phyloP scores from a whole-genome alignment of 2,797 vertebrate species.

The Periophthalmus magnuspinnatus region DNA sequence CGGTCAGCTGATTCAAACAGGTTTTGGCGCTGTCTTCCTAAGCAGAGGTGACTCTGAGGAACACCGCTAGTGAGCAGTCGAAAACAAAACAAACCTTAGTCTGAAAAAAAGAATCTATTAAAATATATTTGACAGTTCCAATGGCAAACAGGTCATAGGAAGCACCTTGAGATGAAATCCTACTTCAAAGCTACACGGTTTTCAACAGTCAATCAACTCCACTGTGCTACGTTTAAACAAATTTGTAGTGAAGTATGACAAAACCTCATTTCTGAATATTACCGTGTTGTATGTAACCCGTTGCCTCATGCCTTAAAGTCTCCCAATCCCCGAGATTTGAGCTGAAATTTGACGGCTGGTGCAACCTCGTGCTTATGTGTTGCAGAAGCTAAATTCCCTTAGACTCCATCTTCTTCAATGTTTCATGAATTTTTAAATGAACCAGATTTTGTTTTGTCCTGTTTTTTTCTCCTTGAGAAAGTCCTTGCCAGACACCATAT shows the following conservation, averaged over 20 bases:
- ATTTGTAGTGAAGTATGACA: not conserved
- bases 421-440: conserved; percentile 18
- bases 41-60: no score
- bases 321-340: not conserved
- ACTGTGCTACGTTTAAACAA: not conserved
- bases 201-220: not conserved
- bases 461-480: conserved; percentile 24
- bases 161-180: no score
- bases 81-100: no score
- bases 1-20: no score
- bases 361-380: not conserved
- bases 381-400: conserved; percentile 1
- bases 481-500: conserved; percentile 27
- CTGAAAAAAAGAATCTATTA: no score
- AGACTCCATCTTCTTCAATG: not conserved
- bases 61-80: no score
- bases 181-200: no score
- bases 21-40: no score
- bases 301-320: conserved; percentile 4
- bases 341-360: not conserved
- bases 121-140: no score
- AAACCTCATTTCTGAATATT: not conserved
- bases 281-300: not conserved
- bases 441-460: conserved; percentile 14
- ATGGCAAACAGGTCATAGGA: not conserved